These are phyloP conservation scores for Nerophis lumbriciformis DNA, from an alignment of 2,113 vertebrate species.

Conservation along the genomic window DNA sequence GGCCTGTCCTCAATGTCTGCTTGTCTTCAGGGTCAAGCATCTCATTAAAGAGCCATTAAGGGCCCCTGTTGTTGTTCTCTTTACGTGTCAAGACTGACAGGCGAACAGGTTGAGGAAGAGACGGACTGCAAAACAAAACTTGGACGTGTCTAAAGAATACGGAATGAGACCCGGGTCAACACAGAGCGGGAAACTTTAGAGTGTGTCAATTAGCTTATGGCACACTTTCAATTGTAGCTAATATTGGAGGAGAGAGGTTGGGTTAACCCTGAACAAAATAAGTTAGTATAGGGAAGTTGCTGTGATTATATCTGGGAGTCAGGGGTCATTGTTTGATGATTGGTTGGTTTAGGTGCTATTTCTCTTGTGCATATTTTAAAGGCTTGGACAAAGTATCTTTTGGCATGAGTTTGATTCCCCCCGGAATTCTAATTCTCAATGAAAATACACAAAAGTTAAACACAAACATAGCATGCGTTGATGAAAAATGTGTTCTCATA, in stretches of 20 bases:
- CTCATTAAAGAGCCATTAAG: conserved; percentile 33
- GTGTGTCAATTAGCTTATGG: conserved; percentile 36
- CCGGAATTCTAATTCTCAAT: neutral
- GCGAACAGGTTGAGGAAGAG: conserved; percentile 6
- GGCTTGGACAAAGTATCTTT: neutral
- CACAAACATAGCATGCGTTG: neutral
- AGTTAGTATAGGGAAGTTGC: neutral
- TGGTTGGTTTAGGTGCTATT: neutral
- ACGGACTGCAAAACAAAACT: conserved; percentile 20
- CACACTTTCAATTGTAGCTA: conserved; percentile 8
- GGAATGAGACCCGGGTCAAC: conserved; percentile 31
- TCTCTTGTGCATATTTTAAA: neutral
- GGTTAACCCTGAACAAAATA: neutral
- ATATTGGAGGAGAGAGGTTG: neutral
- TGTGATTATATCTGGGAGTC: neutral
- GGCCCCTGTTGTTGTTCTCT: conserved; percentile 9
- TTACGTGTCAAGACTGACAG: conserved; percentile 2
- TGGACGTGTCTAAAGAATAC: conserved; percentile 19
- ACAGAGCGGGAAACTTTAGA: conserved; percentile 28
- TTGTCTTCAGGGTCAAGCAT: conserved; percentile 34
- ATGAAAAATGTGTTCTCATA: no score
- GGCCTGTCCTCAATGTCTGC: conserved; percentile 35
- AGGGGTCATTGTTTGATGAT: neutral
- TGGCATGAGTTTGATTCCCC: no score
- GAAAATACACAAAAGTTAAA: neutral